A percentile compares a stretch with the other conserved stretches of the same genome.
These are phyloP conservation scores for Yponomeuta plumbellus DNA, from an alignment of 2,888 invertebrate species.

Conservation along the genomic window DNA sequence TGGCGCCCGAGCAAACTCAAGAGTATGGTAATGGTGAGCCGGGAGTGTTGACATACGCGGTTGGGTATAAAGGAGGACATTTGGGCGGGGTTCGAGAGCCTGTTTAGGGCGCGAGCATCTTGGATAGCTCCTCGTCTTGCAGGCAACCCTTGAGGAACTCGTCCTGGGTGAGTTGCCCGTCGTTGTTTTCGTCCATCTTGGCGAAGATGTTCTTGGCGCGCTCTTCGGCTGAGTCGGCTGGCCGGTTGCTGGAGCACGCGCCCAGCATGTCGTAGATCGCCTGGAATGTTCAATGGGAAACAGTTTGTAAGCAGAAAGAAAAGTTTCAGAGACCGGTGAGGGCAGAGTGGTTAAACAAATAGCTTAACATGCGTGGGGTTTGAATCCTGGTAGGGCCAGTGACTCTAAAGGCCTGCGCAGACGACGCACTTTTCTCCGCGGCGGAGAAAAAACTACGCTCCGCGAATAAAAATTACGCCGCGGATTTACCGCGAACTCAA, in stretches of 20 bases:
- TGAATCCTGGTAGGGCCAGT: too few relatives aligned
- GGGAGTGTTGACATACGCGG: background rate
- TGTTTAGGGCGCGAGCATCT: conserved; percentile 94
- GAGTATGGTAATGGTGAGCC: background rate
- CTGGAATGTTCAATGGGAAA: conserved; percentile 72
- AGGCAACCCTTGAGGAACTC: conserved; percentile 98
- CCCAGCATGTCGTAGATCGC: conserved; percentile 99
- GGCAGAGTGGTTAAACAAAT: too few relatives aligned
- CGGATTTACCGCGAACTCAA: too few relatives aligned
- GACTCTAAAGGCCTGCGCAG: too few relatives aligned
- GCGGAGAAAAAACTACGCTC: too few relatives aligned
- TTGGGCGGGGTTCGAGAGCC: background rate
- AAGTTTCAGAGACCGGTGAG: too few relatives aligned
- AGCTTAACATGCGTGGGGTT: too few relatives aligned
- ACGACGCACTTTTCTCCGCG: too few relatives aligned
- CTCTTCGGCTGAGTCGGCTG: conserved; percentile 97
- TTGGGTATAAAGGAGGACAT: background rate
- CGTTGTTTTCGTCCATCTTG: conserved; percentile 99
- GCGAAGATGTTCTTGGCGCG: conserved; percentile 99
- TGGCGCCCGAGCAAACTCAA: background rate
- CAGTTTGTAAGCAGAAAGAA: too few relatives aligned
- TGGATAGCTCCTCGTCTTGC: conserved; percentile 96
- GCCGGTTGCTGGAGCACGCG: conserved; percentile 95
- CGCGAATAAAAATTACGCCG: too few relatives aligned
- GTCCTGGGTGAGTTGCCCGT: conserved; percentile 97